Conservation (phyloP, 53 echinoderm and acorn worm genomes). For the Hippasteria phrygiana region DNA sequence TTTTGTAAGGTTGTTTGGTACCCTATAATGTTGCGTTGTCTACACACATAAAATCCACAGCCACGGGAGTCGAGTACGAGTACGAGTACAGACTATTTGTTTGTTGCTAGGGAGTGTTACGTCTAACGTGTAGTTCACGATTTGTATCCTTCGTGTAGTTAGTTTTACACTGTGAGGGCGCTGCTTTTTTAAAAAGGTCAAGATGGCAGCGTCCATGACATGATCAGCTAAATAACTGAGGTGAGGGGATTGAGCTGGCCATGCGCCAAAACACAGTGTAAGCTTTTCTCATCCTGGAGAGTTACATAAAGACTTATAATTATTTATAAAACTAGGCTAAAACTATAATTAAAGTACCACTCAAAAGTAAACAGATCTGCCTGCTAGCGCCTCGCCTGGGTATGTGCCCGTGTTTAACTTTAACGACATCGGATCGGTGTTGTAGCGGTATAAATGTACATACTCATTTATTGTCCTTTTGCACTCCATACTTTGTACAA, state of each 20-base stretch:
- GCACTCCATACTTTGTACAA: too few relatives aligned
- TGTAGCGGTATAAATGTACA: too few relatives aligned
- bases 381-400: too few relatives aligned
- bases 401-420: too few relatives aligned
- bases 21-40: background rate
- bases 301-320: too few relatives aligned
- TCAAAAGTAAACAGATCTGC: too few relatives aligned
- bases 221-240: background rate
- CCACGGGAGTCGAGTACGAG: background rate
- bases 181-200: background rate
- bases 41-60: background rate
- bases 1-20: too few relatives aligned
- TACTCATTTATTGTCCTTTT: too few relatives aligned
- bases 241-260: background rate
- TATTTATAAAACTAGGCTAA: too few relatives aligned
- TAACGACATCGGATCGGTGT: too few relatives aligned
- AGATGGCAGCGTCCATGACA: constrained; percentile 41
- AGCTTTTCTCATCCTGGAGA: background rate
- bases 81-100: constrained; percentile 7
- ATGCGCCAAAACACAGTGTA: background rate
- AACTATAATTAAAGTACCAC: too few relatives aligned
- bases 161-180: background rate
- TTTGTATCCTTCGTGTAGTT: constrained; percentile 6
- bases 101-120: constrained; percentile 34
- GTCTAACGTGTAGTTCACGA: constrained; percentile 20